Base-by-base conservation (phyloP, 2,888 invertebrate genomes). In the Philereme vetulata region DNA sequence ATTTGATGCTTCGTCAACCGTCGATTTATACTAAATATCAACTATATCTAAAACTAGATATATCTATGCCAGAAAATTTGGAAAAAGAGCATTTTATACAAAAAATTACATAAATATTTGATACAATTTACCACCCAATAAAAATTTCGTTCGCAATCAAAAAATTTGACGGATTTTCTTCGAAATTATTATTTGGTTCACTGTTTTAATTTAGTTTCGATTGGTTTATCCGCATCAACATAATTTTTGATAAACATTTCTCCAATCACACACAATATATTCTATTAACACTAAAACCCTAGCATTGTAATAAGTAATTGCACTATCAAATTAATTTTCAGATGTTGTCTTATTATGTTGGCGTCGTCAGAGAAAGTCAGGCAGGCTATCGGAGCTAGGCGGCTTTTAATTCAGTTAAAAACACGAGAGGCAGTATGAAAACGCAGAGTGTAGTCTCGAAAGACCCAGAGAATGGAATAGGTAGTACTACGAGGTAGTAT, bases 271-370 rank as follows among this genome's bases (percentile, higher is more conserved):
- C n/a, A 59, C 1, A 38, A 33, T 33, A n/a, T 4, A 38, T 8
- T 48, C 51, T 33, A 36, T n/a, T 54, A 51, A 55, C 51, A 51
- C 45, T 0, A 32, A 51, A 53, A 51, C 5, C 56, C 58, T 52
- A 46, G 53, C 32, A 46, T 60, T 74, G 75, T 64, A 60, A 56
- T 70, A 70, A 68, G 72, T 79, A 76, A 78, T 79, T 77, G 78
- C 77, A 79, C 76, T 74, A 77, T 76, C 77, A 74, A 77, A 83
- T 82, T 80, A 72, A 84, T 84, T 85, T 84, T 84, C 85, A 85
- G 85, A 84, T 84, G 64, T 77, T 74, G 71, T 77, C 68, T 76
- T 78, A 74, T 77, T 75, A 77, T 74, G 81, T 82, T 73, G 83
- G 82, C 72, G 83, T 68, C 80, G 62, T 73, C 74, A 80, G 80